These are phyloP conservation scores for Tinea semifulvella DNA, from an alignment of 2,888 invertebrate species.

Conservation along the genomic window DNA sequence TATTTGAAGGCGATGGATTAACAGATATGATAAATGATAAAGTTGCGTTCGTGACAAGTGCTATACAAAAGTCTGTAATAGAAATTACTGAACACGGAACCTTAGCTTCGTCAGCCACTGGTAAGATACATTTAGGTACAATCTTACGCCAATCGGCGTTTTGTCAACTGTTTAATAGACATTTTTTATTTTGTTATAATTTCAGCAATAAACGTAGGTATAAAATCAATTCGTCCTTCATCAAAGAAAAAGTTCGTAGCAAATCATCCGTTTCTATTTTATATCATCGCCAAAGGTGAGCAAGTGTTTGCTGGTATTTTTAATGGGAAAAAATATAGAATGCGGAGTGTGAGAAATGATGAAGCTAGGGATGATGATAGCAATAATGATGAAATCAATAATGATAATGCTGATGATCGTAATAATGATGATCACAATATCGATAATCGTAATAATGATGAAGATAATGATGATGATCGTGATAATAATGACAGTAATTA, in stretches of 20 bases:
- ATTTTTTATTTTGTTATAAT: too few relatives aligned
- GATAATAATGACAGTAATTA: too few relatives aligned
- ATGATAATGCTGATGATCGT: not conserved
- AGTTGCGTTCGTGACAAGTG: constrained; percentile 65
- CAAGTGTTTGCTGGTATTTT: constrained; percentile 9
- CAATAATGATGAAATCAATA: not conserved
- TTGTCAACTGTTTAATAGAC: too few relatives aligned
- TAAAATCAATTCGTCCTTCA: too few relatives aligned
- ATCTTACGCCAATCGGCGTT: too few relatives aligned
- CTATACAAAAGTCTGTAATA: constrained; percentile 80
- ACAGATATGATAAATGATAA: constrained; percentile 58
- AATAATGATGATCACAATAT: not conserved
- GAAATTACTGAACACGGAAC: constrained; percentile 84
- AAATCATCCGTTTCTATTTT: constrained; percentile 12
- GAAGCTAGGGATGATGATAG: too few relatives aligned
- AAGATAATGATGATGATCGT: not conserved
- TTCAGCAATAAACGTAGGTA: too few relatives aligned
- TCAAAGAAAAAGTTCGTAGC: too few relatives aligned
- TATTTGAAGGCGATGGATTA: constrained; percentile 67
- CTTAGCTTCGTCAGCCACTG: constrained; percentile 78
- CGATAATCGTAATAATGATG: not conserved
- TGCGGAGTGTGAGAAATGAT: too few relatives aligned
- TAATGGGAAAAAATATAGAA: constrained; percentile 6
- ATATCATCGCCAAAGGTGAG: not conserved
- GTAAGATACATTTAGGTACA: too few relatives aligned